Evolutionary conservation across 2,113 vertebrate species (phyloP).

Genomic region (Hyaena hyaena): DNA sequence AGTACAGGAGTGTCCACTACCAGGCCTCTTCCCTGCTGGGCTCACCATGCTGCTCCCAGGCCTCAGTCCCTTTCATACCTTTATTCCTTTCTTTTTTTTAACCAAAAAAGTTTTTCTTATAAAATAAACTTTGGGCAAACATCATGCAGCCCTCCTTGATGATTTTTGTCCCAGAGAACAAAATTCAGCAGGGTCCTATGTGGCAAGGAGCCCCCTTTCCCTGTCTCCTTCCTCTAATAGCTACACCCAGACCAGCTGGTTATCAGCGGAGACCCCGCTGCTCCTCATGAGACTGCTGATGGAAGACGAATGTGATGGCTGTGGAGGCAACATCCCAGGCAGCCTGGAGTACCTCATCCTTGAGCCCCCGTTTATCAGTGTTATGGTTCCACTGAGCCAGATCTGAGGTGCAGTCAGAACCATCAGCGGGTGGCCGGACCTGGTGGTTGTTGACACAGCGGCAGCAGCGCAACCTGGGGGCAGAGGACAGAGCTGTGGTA

Average conservation of each 20-base stretch:
- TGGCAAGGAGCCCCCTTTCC: conserved; percentile 23
- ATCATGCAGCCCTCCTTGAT: conserved; percentile 77
- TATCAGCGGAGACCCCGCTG: conserved; percentile 89
- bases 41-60: conserved; percentile 65
- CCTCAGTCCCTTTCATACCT: conserved; percentile 80
- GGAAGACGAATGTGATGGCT: conserved; percentile 94
- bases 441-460: conserved; percentile 94
- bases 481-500: conserved; percentile 45
- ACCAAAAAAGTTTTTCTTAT: conserved; percentile 82
- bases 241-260: conserved; percentile 55
- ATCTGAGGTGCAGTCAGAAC: conserved; percentile 94
- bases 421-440: conserved; percentile 89
- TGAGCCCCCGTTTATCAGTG: conserved; percentile 92
- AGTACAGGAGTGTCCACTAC: conserved; percentile 45
- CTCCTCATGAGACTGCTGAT: conserved; percentile 95
- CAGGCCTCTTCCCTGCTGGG: conserved; percentile 68
- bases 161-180: conserved; percentile 76
- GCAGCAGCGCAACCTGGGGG: conserved; percentile 91
- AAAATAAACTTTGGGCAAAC: conserved; percentile 84
- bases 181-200: conserved; percentile 44
- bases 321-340: conserved; percentile 91
- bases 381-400: conserved; percentile 97
- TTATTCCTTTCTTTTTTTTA: conserved; percentile 82
- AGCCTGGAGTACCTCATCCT: conserved; percentile 91
- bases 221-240: conserved; percentile 47